Evolutionary conservation across 1,140 invertebrate species (phyloP), one percentile per base, ranked within the genome.

Genomic region (Zaprionus kolodkinae): DNA sequence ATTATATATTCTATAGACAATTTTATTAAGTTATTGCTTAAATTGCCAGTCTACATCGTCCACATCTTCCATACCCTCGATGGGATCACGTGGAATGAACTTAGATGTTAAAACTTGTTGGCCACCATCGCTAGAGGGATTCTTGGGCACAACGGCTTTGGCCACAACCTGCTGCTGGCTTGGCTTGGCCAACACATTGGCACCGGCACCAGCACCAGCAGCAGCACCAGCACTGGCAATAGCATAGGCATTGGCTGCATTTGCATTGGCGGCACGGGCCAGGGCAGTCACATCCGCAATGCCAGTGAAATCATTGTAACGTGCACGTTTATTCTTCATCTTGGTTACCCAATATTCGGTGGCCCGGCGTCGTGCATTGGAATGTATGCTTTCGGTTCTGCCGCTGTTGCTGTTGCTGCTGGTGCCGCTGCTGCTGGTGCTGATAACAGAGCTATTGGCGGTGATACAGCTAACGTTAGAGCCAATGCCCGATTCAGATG

Each of bases 301-400:
- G 36, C 3, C 12, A 3, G 12, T 15, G 10, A 38, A 25, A 21
- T 40, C 56, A 7, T 86, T 86, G 61, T 78, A 85, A 21, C 82
- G 82, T 10, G 82, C 68, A 0, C 82, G 78, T 36, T 85, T 88
- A n/a, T 81, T 66, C 40, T 78, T 66, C 43, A 85, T 52, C 56
- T 88, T 88, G 56, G 56, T 79, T 17, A 78, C 81, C 85, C 85
- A 88, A 38, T 65, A 68, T n/a, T 81, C 85, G 6, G 85, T 72
- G 52, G 81, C 85, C 11, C 85, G 71, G 17, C 85, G 85, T 35
- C 85, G 85, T 15, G 85, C 85, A 76, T 78, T 88, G 63, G 81
- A 55, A 17, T 30, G 35, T 2, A 65, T 65, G 63, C 15, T 27
- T 12, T 17, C 21, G 6, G 25, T 21, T 21, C 21, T 4, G n/a